Evolutionary conservation across 2,888 invertebrate species (phyloP).

Genomic region (Caenorhabditis becei): DNA sequence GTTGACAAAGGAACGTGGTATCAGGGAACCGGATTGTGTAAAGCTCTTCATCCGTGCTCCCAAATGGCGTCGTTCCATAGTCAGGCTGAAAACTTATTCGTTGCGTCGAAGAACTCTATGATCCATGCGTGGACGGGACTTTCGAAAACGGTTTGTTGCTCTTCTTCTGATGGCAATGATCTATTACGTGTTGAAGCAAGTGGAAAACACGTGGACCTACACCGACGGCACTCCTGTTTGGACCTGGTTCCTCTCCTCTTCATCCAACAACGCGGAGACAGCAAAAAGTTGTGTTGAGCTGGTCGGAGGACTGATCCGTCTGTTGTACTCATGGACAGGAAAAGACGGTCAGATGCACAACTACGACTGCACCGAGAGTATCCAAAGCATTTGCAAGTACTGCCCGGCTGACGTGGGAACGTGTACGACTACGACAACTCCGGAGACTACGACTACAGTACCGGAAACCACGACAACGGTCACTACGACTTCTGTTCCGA

Average conservation of each 20-base stretch:
- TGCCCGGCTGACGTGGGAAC: slow-evolving; percentile 1
- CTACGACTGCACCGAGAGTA: slow-evolving; percentile 18
- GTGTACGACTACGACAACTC: slow-evolving; percentile 6
- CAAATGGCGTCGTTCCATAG: slow-evolving; percentile 32
- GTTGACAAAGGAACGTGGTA: slow-evolving; percentile 28
- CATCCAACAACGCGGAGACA: slow-evolving; percentile 1
- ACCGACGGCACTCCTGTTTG: slow-evolving; percentile 39
- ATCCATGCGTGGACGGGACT: slow-evolving; percentile 38
- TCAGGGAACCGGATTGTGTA: slow-evolving; percentile 14
- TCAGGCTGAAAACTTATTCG: slow-evolving; percentile 16
- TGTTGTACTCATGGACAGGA: background rate
- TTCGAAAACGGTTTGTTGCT: slow-evolving; percentile 17
- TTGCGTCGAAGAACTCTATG: slow-evolving; percentile 5
- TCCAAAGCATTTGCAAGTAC: slow-evolving; percentile 31
- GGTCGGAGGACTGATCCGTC: slow-evolving; percentile 20
- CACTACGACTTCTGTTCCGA: background rate
- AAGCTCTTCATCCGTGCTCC: slow-evolving; percentile 17
- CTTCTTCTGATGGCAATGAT: background rate
- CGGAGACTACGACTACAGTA: background rate
- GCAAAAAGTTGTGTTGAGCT: slow-evolving; percentile 23
- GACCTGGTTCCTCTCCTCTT: slow-evolving; percentile 22
- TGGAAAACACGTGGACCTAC: slow-evolving; percentile 31
- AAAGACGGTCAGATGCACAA: slow-evolving; percentile 30
- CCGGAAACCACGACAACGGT: background rate
- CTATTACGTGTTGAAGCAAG: slow-evolving; percentile 19